Base-by-base conservation (phyloP, 2,888 invertebrate genomes). In the Itoplectis maculator region DNA sequence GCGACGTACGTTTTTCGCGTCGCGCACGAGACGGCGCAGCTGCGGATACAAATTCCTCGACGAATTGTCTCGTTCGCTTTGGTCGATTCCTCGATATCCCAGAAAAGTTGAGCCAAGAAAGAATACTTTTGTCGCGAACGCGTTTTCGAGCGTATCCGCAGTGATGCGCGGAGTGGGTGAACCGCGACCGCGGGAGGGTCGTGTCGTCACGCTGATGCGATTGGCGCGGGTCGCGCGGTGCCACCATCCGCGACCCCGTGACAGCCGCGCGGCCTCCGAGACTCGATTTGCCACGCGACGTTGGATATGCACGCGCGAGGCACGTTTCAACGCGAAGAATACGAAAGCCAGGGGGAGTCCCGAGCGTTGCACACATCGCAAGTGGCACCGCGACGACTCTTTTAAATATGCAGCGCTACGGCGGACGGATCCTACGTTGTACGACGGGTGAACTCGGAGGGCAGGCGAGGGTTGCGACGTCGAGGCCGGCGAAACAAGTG, bases 371-470 rank as follows among this genome's bases (percentile, higher is more conserved):
- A n/a, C n/a, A n/a, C n/a, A n/a, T n/a, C n/a, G n/a, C n/a, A n/a
- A n/a, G n/a, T n/a, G n/a, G n/a, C n/a, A n/a, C n/a, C 23, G 45
- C 68, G 68, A 68, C 68, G 68, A 35, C 68, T 68, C 68, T 68
- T 51, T 49, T 68, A 68, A 68, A 68, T 51, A 68, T 68, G 51
- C 68, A 68, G 51, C 11, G 37, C n/a, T 51, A 51, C 35, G 18
- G 29, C 49, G 37, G 37, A 51, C 15, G 51, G 51, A 68, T 49
- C 37, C 47, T n/a, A 40, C 20, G 35, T 68, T 18, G 51, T 20
- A 68, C 68, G 9, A 15, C 20, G 20, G 42, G 63, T 18, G 42
- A 63, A 7, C 0, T 18, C 18, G 20, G 6, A 29, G 29, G 29
- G 5, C 5, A n/a, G 42, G 20, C 45, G 18, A n/a, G n/a, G 66